phyloP scores from a whole-genome alignment of 2,797 vertebrate genomes.

The Hydrolagus colliei region DNA sequence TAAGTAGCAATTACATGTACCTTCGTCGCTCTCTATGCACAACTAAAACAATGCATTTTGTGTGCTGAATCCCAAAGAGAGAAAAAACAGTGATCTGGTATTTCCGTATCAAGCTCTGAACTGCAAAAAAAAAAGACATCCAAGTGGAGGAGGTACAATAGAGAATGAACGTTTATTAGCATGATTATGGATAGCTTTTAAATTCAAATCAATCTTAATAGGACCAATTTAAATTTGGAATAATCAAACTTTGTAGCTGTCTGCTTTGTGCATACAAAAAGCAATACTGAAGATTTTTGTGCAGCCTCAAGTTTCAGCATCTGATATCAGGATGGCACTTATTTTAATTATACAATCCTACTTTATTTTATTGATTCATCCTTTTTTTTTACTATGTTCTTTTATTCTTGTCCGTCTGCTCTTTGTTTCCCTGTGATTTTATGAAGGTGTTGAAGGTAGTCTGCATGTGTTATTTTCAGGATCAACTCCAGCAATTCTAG shows the following conservation, averaged over 20 bases:
- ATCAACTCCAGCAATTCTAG: background rate
- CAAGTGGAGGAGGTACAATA: background rate
- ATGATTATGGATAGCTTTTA: background rate
- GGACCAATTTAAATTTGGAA: background rate
- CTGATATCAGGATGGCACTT: no score
- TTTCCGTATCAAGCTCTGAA: background rate
- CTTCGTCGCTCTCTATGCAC: background rate
- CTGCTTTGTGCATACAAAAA: background rate
- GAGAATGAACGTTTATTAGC: background rate
- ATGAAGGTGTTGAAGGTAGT: background rate
- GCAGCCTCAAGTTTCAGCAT: background rate
- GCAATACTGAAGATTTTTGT: background rate
- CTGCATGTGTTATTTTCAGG: background rate
- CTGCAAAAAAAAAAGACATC: background rate
- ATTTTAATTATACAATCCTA: no score
- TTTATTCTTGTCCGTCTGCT: background rate
- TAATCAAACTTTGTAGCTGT: background rate
- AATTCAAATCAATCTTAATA: background rate
- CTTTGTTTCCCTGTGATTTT: background rate
- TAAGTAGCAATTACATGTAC: background rate
- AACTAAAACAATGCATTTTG: background rate
- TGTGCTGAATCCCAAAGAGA: background rate
- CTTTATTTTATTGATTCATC: background rate
- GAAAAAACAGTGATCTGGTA: background rate
- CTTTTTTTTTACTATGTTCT: background rate